Evolutionary conservation across 2,888 invertebrate genomes (phyloP), one percentile per base, ranked within the genome.

Genomic region (Rapana venosa): DNA sequence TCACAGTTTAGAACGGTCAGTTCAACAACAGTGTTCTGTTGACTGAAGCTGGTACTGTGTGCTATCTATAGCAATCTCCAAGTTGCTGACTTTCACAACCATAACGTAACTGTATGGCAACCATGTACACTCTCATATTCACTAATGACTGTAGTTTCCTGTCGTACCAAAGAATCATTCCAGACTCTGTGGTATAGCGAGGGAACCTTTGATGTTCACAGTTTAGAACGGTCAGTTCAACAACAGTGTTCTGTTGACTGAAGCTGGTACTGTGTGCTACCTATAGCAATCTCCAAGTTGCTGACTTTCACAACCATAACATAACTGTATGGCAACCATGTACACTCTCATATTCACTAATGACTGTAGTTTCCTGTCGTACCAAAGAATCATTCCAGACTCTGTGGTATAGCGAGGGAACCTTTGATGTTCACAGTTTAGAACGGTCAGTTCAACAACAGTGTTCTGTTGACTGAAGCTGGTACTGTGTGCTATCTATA

Each of bases 361-460:
- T 15, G 61, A 1, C 22, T 66, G 87, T 87, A 15, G 36, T 36
- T 87, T 35, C 70, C 87, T 87, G 66, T 87, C 87, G 87, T 87
- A 87, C 70, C 87, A 87, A 66, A 87, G 36, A 30, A 61, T 87
- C 87, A 87, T 2, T 22, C 47, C 17, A 30, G 66, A 87, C 15
- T 30, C 36, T 6, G 30, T 56, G 70, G 70, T 35, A 87, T 87
- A 87, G 87, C 87, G 87, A 87, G 87, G 70, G 22, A 87, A 66
- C 66, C 17, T 61, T 87, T 36, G 26, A 20, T 87, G 87, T 87
- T 30, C 87, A 87, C 87, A 87, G 87, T 30, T 26, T 66, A 66
- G 87, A 87, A 87, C 87, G 87, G 36, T 70, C 87, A 87, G 35
- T 20, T 87, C 87, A 87, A 87, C 87, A 87, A 87, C 15, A 22